Conservation (phyloP, 2,113 vertebrate genomes). For the Theropithecus gelada region DNA sequence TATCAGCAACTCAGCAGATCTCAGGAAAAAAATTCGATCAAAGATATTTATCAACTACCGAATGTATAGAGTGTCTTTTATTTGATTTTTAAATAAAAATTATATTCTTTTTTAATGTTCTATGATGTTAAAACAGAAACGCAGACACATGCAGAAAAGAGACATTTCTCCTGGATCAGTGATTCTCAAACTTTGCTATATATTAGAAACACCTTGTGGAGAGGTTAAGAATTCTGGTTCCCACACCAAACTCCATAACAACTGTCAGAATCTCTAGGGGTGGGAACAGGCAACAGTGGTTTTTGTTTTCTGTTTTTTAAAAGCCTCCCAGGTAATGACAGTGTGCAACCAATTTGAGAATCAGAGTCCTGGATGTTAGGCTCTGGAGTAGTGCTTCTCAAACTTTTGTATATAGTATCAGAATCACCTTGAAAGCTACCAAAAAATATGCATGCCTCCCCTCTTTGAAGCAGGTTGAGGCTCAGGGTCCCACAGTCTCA, state of each 20-base stretch:
- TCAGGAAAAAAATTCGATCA: neutral
- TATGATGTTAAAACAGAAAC: neutral
- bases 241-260: neutral
- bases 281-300: neutral
- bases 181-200: neutral
- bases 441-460: neutral
- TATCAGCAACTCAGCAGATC: neutral
- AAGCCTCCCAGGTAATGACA: neutral
- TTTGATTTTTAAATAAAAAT: neutral
- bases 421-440: neutral
- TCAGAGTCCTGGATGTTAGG: neutral
- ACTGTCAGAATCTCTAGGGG: neutral
- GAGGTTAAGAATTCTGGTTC: neutral
- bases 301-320: no score
- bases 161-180: neutral
- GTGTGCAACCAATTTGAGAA: neutral
- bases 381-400: neutral
- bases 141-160: neutral
- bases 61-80: neutral
- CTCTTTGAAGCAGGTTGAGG: neutral
- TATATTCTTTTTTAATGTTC: neutral
- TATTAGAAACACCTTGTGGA: neutral
- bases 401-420: neutral
- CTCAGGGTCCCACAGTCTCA: neutral
- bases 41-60: neutral